Base-by-base conservation (phyloP, 1,140 invertebrate species). In the Heliconius himera region DNA sequence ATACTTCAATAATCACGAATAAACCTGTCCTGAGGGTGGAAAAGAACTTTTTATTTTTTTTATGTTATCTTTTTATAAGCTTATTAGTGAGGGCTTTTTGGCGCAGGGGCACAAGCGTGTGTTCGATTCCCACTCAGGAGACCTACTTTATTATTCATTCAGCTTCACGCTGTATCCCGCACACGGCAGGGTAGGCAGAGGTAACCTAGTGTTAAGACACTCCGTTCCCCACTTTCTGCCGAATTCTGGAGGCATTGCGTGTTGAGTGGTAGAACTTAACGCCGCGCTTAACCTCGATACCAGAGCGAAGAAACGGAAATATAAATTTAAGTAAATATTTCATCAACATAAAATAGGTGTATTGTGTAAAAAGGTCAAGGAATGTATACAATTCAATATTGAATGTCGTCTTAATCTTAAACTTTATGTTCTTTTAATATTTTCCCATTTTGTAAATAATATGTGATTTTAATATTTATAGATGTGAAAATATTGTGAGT, bases 1-100 rank as follows among this genome's bases (percentile, higher is more conserved):
- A 87, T 90, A 83, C 81, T 84, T 85, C 84, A 73, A 84, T 87
- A 88, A 88, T 86, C 83, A 85, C 87, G 85, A 88, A 90, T 88
- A 79, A 86, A 85, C 83, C 84, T 84, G 87, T 85, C 77, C 79
- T 70, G 33, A 72, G 81, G 72, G 54, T 29, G 49, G 56, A 49
- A 38, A 79, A 41, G 2, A 66, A 41, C 54, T 74, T 56, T 79
- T 73, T 49, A 66, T 51, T 74, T 36, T 54, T 71, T 36, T 22
- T 6, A 22, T 70, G 16, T 18, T 6, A 29, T 2, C 16, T 46
- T 22, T 51, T 29, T 29, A 66, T 66, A 29, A 66, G 22, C 26
- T 9, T 22, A 22, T 56, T 56, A 56, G 1, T 0, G 1, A 56
- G 6, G 8, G 6, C 6, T 8, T 56, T 56, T 8, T n/a, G 54